A percentile compares a stretch with the other conserved stretches of the same genome.
phyloP scores from a whole-genome alignment of 64 coral and sea anemone species.

The Pocillopora damicornis region DNA sequence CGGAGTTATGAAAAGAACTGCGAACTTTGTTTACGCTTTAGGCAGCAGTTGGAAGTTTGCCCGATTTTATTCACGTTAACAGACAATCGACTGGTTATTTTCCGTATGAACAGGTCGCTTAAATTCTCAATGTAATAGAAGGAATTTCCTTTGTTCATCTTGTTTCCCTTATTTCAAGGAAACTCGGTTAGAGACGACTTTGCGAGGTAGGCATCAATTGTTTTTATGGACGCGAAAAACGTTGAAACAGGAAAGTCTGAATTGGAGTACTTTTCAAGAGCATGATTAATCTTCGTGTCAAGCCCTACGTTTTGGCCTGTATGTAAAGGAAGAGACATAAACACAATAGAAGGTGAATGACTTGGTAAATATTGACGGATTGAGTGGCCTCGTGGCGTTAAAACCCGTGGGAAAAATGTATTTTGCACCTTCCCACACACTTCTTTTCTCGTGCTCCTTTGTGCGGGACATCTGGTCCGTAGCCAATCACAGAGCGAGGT shows the following conservation, averaged over 20 bases:
- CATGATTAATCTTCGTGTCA: background rate
- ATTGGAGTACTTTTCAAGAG: background rate
- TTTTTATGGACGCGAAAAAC: background rate
- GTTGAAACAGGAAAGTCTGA: background rate
- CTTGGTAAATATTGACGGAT: conserved; percentile 47
- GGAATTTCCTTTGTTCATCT: background rate
- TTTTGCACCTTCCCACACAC: conserved; percentile 44
- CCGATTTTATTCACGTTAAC: background rate
- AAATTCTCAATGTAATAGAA: background rate
- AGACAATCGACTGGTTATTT: background rate
- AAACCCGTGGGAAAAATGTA: conserved; percentile 42
- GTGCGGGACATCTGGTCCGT: conserved; percentile 24
- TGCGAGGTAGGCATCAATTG: background rate
- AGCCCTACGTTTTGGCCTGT: background rate
- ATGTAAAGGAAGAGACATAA: background rate
- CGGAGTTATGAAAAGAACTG: background rate
- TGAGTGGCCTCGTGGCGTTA: conserved; percentile 32
- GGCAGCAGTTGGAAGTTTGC: background rate
- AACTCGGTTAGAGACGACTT: background rate
- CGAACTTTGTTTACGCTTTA: background rate
- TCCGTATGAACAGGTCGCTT: background rate
- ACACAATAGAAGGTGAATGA: conserved; percentile 23
- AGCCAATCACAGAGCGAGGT: conserved; percentile 6
- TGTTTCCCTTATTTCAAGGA: background rate
- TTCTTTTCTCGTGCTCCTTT: conserved; percentile 38